Percentiles rank a stretch among this genome's conserved stretches.
Evolutionary conservation across 2,888 invertebrate species (phyloP).

Genomic region (Sphaerophoria taeniata): DNA sequence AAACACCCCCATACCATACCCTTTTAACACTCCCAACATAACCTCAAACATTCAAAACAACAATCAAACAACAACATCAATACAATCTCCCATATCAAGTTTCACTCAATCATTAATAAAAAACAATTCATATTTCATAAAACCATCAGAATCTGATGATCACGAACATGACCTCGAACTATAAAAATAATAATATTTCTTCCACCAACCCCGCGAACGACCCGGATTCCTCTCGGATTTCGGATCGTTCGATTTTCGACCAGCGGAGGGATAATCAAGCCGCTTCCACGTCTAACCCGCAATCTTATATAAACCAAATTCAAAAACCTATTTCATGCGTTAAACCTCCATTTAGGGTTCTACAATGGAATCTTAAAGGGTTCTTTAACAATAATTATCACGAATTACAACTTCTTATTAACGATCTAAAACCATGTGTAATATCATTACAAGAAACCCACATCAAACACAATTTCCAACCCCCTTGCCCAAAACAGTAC

Average conservation of each 20-base stretch:
- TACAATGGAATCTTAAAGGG: no score
- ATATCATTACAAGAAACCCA: no score
- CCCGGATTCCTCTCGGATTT: background rate
- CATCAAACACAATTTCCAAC: no score
- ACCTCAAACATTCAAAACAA: slow-evolving; percentile 8
- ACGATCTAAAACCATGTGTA: no score
- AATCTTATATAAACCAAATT: no score
- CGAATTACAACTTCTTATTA: no score
- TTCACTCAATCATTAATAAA: background rate
- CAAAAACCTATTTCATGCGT: no score
- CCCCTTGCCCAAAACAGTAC: no score
- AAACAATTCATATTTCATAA: background rate
- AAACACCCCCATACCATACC: background rate
- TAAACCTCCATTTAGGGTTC: no score
- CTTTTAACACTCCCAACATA: background rate
- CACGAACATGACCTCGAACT: slow-evolving; percentile 3
- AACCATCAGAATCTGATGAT: background rate
- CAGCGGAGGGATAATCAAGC: background rate
- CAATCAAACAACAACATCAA: background rate
- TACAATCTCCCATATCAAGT: background rate
- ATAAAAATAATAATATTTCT: background rate
- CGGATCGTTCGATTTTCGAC: background rate
- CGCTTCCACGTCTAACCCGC: no score
- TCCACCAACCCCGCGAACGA: background rate
- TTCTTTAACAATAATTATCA: no score